Evolutionary conservation across 2,113 vertebrate species (phyloP), one percentile per base, ranked within the genome.

Genomic region (Pelvicachromis taeniatus): DNA sequence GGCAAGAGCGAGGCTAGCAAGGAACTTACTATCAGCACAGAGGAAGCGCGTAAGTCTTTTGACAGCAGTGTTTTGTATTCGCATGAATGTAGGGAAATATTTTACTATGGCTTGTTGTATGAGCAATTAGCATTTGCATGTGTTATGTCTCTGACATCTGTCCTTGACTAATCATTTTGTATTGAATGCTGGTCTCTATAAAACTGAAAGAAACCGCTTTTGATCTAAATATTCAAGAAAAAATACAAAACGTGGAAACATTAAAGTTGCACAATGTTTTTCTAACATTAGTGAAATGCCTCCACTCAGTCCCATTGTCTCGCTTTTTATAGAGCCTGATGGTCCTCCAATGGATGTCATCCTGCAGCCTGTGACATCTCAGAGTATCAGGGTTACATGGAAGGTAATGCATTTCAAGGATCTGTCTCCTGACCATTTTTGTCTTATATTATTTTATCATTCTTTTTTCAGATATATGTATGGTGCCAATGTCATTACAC

Each of bases 341-440:
- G 99, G 99, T 13, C 98, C 99, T 21, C 99, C 99, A 0, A 97
- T 99, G 97, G 98, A 99, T 2, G 99, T 99, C 79, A 98, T 97
- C 87, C 91, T 99, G 91, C 97, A 98, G 94, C 97, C 99, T 0
- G 96, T 98, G 91, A 99, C 99, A 0, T 99, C 99, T 59, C 99
- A 99, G 93, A 99, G 98, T 92, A 99, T 99, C 91, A 97, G 99
- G 79, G 99, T 99, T 77, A 99, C 99, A 6, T 99, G 99, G 99
- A 99, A 99, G 97, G 99, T 99, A 94, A 92, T 83, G 35, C 33
- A 12, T 59, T 23, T 9, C 1, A 40, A 55, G 19, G 4, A 2
- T 54, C 33, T 54, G 26, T 7, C 35, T 11, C 35, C 53, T 87
- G 7, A 79, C 17, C 16, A 52, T 4, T 5, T 11, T 42, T 81